Base-by-base conservation (phyloP, 2,797 vertebrate genomes). In the Coracias cyanogaster region DNA sequence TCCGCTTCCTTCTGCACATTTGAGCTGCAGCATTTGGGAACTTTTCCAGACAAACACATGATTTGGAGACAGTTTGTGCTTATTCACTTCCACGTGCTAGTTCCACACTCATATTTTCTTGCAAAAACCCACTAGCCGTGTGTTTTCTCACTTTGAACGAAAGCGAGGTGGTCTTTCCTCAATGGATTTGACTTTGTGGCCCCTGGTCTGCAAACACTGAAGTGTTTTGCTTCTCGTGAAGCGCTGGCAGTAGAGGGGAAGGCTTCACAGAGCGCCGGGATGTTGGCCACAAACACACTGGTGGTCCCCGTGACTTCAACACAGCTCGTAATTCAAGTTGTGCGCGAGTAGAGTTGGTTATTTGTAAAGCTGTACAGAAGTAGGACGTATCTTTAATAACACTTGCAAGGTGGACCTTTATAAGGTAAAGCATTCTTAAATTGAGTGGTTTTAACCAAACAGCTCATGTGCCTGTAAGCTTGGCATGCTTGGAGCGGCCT, bases 1-100 rank as follows among this genome's bases (percentile, higher is more conserved):
- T 35, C 41, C 67, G 46, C 61, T 80, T 48, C 20, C 31, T 71
- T n/a, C 29, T 74, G 55, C 33, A 8, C 1, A 2, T 43, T 12
- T 37, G 57, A 62, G n/a, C 29, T 80, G 49, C 49, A 65, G 0
- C 11, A 3, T 58, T 64, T 79, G 82, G 60, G 66, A 86, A 4
- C 26, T 78, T 43, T 31, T 70, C 55, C 78, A 46, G 35, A 10
- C 51, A 1, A 64, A 58, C 49, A 28, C 17, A 3, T 29, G n/a
- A 3, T 45, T 69, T 2, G 21, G 51, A 33, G 62, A 51, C 35
- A 43, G 25, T 6, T 61, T 37, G 24, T 52, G 39, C 76, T 52
- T 48, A 6, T 0, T n/a, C n/a, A n/a, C n/a, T n/a, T n/a, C n/a
- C n/a, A n/a, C 21, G 1, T n/a, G 41, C 17, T 15, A 16, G 22